These are phyloP conservation scores for Entomobrya multifasciata DNA, from an alignment of 2,888 invertebrate species.

Conservation along the genomic window DNA sequence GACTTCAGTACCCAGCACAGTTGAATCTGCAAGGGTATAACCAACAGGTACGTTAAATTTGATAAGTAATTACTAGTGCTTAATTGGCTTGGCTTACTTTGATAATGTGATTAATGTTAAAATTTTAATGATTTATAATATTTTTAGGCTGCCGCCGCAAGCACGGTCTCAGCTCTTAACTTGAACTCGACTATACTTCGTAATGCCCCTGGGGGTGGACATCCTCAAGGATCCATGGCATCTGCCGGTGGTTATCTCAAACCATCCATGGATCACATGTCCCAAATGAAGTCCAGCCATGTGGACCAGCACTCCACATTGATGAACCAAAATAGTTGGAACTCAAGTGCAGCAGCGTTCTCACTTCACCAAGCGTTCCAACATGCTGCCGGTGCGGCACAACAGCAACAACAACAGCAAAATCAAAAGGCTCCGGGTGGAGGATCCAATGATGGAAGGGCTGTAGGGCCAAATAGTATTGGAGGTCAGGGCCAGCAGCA, in stretches of 20 bases:
- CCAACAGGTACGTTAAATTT: slow-evolving; percentile 67
- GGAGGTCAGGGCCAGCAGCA: too few relatives aligned
- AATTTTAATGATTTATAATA: background rate
- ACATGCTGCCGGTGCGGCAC: slow-evolving; percentile 19
- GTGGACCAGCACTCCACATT: slow-evolving; percentile 61
- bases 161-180: slow-evolving; percentile 75
- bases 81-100: too few relatives aligned
- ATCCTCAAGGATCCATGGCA: slow-evolving; percentile 59
- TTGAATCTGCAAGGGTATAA: slow-evolving; percentile 71
- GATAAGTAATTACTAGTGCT: background rate
- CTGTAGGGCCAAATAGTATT: slow-evolving; percentile 66
- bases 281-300: slow-evolving; percentile 72
- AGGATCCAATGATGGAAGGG: slow-evolving; percentile 60
- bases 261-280: slow-evolving; percentile 59
- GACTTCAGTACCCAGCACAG: slow-evolving; percentile 68
- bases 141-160: slow-evolving; percentile 73
- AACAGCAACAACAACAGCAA: slow-evolving; percentile 28
- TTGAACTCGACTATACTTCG: slow-evolving; percentile 72
- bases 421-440: background rate
- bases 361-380: slow-evolving; percentile 71
- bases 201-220: too few relatives aligned
- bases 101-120: background rate
- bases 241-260: slow-evolving; percentile 73
- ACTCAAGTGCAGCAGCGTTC: slow-evolving; percentile 64
- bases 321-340: slow-evolving; percentile 74